Evolutionary conservation across 2,113 vertebrate genomes (phyloP).

Genomic region (Semnornis frantzii): DNA sequence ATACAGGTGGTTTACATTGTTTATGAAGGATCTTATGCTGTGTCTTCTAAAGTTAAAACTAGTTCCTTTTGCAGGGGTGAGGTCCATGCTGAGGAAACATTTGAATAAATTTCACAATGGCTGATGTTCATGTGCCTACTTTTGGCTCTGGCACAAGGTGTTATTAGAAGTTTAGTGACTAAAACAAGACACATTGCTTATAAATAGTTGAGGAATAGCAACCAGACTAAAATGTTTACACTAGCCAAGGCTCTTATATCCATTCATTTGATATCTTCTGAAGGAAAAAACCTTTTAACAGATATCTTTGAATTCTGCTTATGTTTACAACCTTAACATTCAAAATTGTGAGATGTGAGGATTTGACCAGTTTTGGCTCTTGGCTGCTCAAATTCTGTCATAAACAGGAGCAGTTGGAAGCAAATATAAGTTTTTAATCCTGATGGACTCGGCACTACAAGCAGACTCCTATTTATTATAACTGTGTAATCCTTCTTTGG

Average conservation of each 20-base stretch:
- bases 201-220: not conserved
- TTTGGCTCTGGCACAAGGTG: not conserved
- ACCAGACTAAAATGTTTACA: not conserved
- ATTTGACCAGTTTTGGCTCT: not conserved
- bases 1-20: too few relatives aligned
- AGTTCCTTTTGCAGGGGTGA: not conserved
- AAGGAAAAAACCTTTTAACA: not conserved
- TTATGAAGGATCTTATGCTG: not conserved
- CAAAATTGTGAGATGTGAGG: not conserved
- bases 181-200: not conserved
- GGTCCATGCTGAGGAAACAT: not conserved
- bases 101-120: not conserved
- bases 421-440: not conserved
- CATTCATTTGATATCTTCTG: not conserved
- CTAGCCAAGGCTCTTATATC: not conserved
- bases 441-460: not conserved
- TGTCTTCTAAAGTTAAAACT: not conserved
- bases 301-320: not conserved
- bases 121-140: not conserved
- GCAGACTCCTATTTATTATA: not conserved
- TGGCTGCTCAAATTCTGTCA: not conserved
- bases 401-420: not conserved
- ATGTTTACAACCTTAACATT: not conserved
- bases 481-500: not conserved
- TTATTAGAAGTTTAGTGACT: not conserved